Base-by-base conservation (phyloP, 2,113 vertebrate genomes). In the Silurus meridionalis region DNA sequence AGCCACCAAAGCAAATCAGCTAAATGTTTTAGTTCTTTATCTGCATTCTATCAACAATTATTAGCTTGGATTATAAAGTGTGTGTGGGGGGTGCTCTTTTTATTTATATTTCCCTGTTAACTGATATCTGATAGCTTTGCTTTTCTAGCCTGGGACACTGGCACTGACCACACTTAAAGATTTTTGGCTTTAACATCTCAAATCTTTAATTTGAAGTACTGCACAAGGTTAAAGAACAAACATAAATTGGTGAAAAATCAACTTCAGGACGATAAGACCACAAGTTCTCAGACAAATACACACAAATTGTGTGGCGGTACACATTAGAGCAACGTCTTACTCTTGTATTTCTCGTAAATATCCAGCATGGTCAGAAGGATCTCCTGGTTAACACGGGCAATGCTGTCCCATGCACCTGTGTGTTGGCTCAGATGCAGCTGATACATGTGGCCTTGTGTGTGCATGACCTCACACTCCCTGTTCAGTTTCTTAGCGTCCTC, bases 291-390 rank as follows among this genome's bases (percentile, higher is more conserved):
- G 17, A 78, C 15, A 46, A 67, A 72, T 7, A 60, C 9, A 57
- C 6, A 55, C 28, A 14, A 13, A 50, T 23, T 28, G 15, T 75
- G 46, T 11, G 17, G 37, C n/a, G 0, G 4, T 50, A 66, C 78
- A 79, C 10, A 80, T 55, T 79, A 52, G 37, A 17, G 19, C 52
- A 72, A 19, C 23, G 37, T 77, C 89, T 90, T 87, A 91, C 91
- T 82, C 64, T 88, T 71, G 28, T 75, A 80, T 55, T 88, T 90
- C 88, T 90, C 77, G 53, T 87, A 91, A 71, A 90, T 87, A 63
- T 91, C 90, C 55, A 92, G 88, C 89, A 91, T 86, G 23, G 90
- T 91, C 48, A 91, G 86, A 21, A 92, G 85, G 69, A 90, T 88
- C 85, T 92, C 91, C 83, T 91, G 53, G 19, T 93, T 92, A 52